A percentile compares a stretch with the other conserved stretches of the same genome.
phyloP scores from a whole-genome alignment of 53 echinoderm and acorn worm genomes.

The Arbacia lixula region DNA sequence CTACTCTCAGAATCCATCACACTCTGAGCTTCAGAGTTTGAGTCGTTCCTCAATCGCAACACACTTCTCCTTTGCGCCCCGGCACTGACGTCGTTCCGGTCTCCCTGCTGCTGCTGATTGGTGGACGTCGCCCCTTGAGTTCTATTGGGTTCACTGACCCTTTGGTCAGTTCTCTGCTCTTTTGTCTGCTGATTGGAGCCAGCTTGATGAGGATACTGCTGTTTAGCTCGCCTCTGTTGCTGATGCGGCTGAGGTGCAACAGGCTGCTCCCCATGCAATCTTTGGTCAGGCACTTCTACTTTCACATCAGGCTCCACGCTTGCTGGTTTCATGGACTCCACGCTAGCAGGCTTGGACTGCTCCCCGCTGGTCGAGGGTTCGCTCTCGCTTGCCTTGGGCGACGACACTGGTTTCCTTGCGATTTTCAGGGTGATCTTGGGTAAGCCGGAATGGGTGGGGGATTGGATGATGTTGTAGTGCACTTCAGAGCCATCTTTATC shows the following conservation, averaged over 20 bases:
- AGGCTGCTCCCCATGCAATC: constrained; percentile 37
- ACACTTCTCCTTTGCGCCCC: constrained; percentile 24
- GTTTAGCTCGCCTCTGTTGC: background rate
- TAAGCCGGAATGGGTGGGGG: constrained; percentile 34
- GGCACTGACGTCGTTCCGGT: constrained; percentile 5
- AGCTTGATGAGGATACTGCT: no score
- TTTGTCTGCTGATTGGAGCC: background rate
- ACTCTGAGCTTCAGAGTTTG: constrained; percentile 19
- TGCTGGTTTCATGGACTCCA: constrained; percentile 24
- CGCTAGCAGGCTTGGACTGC: constrained; percentile 44
- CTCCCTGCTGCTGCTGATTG: constrained; percentile 16
- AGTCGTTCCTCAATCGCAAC: constrained; percentile 32
- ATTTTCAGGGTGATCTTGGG: constrained; percentile 53
- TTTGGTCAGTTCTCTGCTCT: constrained; percentile 42
- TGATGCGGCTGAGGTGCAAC: constrained; percentile 2
- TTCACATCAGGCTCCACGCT: constrained; percentile 37
- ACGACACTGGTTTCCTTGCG: constrained; percentile 27
- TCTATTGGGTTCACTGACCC: constrained; percentile 27
- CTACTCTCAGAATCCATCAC: background rate
- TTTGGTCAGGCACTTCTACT: constrained; percentile 54
- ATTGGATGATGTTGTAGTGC: constrained; percentile 51
- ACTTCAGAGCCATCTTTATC: constrained; percentile 48
- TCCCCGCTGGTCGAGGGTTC: constrained; percentile 46
- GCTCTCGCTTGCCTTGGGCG: constrained; percentile 31
- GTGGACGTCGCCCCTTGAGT: constrained; percentile 11